Evolutionary conservation across 1,140 invertebrate species (phyloP).

Genomic region (Leptinotarsa undecemlineata): DNA sequence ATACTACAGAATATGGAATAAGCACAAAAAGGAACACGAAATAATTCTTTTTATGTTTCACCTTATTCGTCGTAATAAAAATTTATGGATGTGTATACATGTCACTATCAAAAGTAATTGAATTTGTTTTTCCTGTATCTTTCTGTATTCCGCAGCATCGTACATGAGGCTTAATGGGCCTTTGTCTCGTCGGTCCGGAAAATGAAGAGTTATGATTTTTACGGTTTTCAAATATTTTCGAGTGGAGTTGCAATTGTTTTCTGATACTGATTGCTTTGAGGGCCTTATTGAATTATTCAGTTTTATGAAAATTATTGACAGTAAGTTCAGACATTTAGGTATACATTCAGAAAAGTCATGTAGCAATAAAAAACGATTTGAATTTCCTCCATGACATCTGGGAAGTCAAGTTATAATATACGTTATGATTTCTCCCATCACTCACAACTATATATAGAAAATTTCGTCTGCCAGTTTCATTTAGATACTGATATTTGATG

Average conservation of each 20-base stretch:
- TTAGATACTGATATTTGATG: no score
- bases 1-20: slow-evolving; percentile 16
- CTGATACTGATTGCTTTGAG: not conserved
- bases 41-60: slow-evolving; percentile 20
- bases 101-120: slow-evolving; percentile 26
- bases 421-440: no score
- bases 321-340: no score
- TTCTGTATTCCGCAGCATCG: not conserved
- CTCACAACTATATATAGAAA: no score
- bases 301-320: no score
- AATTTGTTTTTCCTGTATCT: slow-evolving; percentile 11
- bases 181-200: not conserved
- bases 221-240: not conserved
- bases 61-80: slow-evolving; percentile 25
- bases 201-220: not conserved
- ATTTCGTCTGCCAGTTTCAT: no score
- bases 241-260: not conserved
- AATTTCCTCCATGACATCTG: no score
- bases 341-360: no score
- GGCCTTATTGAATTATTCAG: no score
- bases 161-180: slow-evolving; percentile 5
- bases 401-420: no score
- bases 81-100: slow-evolving; percentile 22
- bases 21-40: slow-evolving; percentile 12
- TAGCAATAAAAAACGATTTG: no score